phyloP scores from a whole-genome alignment of 1,140 invertebrate species.

The Periplaneta americana region DNA sequence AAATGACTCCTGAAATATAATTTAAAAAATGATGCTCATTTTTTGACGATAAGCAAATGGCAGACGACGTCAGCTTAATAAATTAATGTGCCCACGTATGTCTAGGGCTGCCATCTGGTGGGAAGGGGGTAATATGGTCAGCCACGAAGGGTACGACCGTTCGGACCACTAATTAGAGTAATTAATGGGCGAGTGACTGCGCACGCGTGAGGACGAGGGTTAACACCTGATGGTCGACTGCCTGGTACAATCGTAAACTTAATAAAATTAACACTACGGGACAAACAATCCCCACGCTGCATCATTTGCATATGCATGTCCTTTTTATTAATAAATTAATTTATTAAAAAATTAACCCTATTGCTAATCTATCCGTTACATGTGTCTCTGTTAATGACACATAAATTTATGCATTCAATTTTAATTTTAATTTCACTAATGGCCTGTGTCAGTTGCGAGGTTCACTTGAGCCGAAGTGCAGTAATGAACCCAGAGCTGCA shows the following conservation, averaged over 20 bases:
- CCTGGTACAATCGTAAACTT: background rate
- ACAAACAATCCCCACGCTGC: too few species aligned
- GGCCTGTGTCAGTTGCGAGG: background rate
- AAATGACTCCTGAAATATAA: background rate
- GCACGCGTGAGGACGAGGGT: constrained; percentile 2
- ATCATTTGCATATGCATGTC: background rate
- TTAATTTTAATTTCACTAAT: background rate
- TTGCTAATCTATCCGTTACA: background rate
- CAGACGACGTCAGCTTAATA: background rate
- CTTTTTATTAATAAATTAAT: background rate
- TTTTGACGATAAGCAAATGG: constrained; percentile 9
- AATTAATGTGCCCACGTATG: background rate
- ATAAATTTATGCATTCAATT: background rate
- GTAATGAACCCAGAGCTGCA: background rate
- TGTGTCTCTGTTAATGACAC: background rate
- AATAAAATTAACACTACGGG: background rate
- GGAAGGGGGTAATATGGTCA: background rate
- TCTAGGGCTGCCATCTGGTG: constrained; percentile 1
- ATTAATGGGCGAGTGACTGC: constrained; percentile 10
- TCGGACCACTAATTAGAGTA: constrained; percentile 13
- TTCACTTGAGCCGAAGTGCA: background rate
- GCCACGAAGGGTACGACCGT: background rate
- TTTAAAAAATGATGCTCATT: background rate
- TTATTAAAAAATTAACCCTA: background rate
- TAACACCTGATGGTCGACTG: constrained; percentile 8